Conservation (phyloP, 2,113 vertebrate species). For the Blennius ocellaris region DNA sequence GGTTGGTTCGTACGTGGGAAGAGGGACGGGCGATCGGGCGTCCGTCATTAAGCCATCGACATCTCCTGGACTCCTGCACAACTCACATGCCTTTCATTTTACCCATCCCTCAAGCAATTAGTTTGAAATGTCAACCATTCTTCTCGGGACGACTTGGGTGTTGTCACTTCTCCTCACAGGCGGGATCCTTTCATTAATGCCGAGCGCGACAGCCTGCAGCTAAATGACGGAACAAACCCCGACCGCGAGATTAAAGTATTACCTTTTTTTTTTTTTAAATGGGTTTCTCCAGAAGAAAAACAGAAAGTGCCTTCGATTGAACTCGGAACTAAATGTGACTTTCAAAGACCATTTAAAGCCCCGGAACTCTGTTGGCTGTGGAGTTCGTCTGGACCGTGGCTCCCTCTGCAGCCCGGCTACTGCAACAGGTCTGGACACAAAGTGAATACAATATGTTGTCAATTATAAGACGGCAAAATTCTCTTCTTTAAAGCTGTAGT, state of each 20-base stretch:
- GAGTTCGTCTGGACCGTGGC: no score
- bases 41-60: no score
- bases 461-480: conserved; percentile 31
- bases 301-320: conserved; percentile 42
- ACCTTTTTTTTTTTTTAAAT: no score
- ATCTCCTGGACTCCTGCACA: not conserved
- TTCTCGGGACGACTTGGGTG: not conserved
- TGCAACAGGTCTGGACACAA: conserved; percentile 16
- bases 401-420: conserved; percentile 41
- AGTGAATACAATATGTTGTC: conserved; percentile 58
- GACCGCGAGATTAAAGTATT: not conserved
- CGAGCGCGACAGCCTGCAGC: not conserved
- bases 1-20: no score
- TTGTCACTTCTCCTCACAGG: not conserved
- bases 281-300: not conserved
- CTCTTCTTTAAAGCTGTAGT: conserved; percentile 15
- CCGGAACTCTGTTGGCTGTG: conserved; percentile 1
- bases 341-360: conserved; percentile 7
- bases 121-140: not conserved
- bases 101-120: not conserved
- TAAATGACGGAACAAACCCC: no score
- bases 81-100: not conserved
- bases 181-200: not conserved
- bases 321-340: not conserved
- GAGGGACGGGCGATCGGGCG: no score